Evolutionary conservation across 2,113 vertebrate species (phyloP).

Genomic region (Etheostoma spectabile): DNA sequence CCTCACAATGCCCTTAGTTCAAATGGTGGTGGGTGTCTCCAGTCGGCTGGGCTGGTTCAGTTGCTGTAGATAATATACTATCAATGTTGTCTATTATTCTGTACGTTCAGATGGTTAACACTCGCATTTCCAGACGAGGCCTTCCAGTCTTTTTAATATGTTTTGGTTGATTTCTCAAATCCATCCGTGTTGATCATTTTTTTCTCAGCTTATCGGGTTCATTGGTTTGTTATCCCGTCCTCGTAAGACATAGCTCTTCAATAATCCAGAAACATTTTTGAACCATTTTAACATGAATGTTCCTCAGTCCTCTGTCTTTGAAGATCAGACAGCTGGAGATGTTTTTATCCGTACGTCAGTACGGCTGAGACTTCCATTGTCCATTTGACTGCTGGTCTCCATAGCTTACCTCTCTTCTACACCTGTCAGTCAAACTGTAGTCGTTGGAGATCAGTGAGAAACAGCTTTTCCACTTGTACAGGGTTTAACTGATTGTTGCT

Average conservation of each 20-base stretch:
- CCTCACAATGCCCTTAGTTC: constrained; percentile 64
- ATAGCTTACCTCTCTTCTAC: constrained; percentile 68
- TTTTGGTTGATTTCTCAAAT: constrained; percentile 1
- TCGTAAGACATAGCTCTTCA: constrained; percentile 56
- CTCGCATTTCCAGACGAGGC: background rate
- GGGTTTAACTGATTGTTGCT: constrained; percentile 74
- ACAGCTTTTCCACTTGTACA: constrained; percentile 52
- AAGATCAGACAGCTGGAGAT: constrained; percentile 74
- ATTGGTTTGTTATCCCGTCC: constrained; percentile 55
- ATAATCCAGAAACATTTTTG: constrained; percentile 70
- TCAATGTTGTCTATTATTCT: constrained; percentile 44
- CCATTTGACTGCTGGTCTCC: constrained; percentile 79
- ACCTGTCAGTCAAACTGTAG: constrained; percentile 69
- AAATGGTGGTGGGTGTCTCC: constrained; percentile 28
- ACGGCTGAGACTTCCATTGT: constrained; percentile 59
- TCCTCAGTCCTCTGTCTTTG: constrained; percentile 75
- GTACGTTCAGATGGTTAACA: constrained; percentile 13
- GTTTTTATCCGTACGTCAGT: constrained; percentile 65
- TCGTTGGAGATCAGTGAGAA: constrained; percentile 53
- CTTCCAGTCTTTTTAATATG: background rate
- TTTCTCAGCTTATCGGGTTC: constrained; percentile 28
- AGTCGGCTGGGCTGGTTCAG: constrained; percentile 52
- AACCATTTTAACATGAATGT: constrained; percentile 67
- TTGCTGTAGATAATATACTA: constrained; percentile 44
- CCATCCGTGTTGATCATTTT: background rate